These are phyloP conservation scores for Tringa solitaria DNA, from an alignment of 2,113 vertebrate species.

Conservation along the genomic window DNA sequence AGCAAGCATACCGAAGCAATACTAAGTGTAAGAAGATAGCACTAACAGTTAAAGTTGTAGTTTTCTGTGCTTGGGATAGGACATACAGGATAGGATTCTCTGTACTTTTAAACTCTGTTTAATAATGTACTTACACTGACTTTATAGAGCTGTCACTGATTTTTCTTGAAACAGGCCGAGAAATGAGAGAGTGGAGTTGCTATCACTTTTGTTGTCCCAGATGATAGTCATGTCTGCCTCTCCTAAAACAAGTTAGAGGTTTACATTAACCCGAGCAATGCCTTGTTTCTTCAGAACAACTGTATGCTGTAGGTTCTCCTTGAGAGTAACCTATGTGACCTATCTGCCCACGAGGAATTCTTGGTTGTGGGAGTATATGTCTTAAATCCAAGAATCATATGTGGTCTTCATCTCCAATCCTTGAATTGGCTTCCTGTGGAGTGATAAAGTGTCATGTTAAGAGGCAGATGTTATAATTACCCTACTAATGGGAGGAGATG, in stretches of 20 bases:
- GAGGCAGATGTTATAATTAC: not conserved
- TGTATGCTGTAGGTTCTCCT: not conserved
- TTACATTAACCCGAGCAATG: not conserved
- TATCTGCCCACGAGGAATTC: not conserved
- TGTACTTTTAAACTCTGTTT: not conserved
- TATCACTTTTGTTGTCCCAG: not conserved
- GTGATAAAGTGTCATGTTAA: not conserved
- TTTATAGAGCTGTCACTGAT: not conserved
- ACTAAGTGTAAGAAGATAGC: not conserved
- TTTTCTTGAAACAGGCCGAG: not conserved
- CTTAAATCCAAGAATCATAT: not conserved
- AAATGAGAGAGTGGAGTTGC: not conserved
- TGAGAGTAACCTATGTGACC: not conserved
- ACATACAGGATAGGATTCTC: not conserved
- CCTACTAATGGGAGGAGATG: not conserved
- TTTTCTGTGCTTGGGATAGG: not conserved
- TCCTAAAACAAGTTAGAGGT: not conserved
- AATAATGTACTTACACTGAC: not conserved
- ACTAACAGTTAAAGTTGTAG: not conserved
- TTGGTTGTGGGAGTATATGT: fast-evolving
- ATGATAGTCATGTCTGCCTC: not conserved
- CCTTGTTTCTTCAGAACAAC: not conserved
- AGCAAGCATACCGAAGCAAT: not conserved
- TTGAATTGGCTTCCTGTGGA: not conserved
- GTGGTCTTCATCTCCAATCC: not conserved